These are phyloP conservation scores for Escarpia spicata DNA, from an alignment of 2,888 invertebrate genomes.

Conservation along the genomic window DNA sequence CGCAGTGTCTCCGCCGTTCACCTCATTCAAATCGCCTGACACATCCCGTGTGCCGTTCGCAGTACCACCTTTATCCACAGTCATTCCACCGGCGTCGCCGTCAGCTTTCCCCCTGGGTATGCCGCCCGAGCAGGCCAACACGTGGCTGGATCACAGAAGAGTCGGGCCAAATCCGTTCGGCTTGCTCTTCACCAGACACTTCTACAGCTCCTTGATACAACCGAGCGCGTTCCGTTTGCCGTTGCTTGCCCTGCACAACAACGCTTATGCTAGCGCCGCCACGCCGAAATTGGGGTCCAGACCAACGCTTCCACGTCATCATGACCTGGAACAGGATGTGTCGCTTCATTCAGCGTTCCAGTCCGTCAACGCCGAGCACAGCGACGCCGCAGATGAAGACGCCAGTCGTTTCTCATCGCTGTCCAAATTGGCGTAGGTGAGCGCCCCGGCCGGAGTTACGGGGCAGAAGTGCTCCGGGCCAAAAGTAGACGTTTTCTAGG, in stretches of 20 bases:
- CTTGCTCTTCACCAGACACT: not conserved
- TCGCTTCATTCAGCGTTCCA: not conserved
- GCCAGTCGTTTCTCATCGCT: not conserved
- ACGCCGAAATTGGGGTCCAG: not conserved
- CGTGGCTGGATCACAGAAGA: not conserved
- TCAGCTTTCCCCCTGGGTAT: not conserved
- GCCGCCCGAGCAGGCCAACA: not conserved
- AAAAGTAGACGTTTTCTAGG: no score
- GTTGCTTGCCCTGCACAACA: not conserved
- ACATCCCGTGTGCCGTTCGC: not conserved
- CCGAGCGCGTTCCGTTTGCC: not conserved
- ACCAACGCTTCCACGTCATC: not conserved
- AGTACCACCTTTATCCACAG: not conserved
- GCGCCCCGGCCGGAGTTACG: no score
- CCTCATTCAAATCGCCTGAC: not conserved
- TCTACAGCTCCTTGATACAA: not conserved
- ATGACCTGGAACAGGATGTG: not conserved
- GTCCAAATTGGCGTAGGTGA: not conserved
- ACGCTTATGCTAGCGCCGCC: not conserved
- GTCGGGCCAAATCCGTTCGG: not conserved
- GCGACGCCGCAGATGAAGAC: not conserved
- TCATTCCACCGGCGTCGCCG: not conserved
- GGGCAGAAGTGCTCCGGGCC: no score
- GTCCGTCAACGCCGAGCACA: constrained; percentile 3
- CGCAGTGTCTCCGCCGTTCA: not conserved